Evolutionary conservation across 2,888 invertebrate genomes (phyloP).

Genomic region (Synergus japonicus): DNA sequence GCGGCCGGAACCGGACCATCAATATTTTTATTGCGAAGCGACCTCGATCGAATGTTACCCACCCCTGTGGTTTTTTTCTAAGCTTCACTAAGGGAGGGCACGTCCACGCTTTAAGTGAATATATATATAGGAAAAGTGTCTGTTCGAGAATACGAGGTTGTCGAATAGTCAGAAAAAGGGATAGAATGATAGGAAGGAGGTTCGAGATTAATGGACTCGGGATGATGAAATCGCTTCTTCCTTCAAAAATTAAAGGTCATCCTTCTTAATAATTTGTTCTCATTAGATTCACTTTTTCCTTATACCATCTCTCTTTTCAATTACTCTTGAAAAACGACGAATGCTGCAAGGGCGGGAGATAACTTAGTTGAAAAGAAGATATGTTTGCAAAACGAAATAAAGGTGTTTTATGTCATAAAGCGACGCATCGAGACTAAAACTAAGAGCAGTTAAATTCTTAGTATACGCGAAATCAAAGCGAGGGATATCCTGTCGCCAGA

Average conservation of each 20-base stretch:
- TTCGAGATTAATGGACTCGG: not conserved
- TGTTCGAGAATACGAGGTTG: not conserved
- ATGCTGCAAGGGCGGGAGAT: not conserved
- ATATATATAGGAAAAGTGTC: not conserved
- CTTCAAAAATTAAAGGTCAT: not conserved
- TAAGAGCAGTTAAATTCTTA: not conserved
- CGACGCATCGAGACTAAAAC: not conserved
- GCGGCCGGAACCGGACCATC: conserved; percentile 72
- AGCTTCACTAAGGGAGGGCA: conserved; percentile 46
- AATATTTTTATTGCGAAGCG: conserved; percentile 71
- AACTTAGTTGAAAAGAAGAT: not conserved
- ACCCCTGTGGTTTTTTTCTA: conserved; percentile 53
- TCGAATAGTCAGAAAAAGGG: not conserved
- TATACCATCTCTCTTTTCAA: too few species aligned
- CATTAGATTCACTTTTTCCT: not conserved
- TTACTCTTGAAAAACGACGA: not conserved
- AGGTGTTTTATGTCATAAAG: not conserved
- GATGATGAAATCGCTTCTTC: not conserved
- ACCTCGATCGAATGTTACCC: not conserved
- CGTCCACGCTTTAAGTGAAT: conserved; percentile 49
- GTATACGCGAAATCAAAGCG: conserved; percentile 3
- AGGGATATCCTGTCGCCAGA: not conserved
- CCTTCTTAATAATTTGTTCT: not conserved
- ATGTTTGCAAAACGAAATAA: not conserved
- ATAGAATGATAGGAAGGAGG: not conserved